These are phyloP conservation scores for Ricordea florida DNA, from an alignment of 92 coral and sea anemone species.

Conservation along the genomic window DNA sequence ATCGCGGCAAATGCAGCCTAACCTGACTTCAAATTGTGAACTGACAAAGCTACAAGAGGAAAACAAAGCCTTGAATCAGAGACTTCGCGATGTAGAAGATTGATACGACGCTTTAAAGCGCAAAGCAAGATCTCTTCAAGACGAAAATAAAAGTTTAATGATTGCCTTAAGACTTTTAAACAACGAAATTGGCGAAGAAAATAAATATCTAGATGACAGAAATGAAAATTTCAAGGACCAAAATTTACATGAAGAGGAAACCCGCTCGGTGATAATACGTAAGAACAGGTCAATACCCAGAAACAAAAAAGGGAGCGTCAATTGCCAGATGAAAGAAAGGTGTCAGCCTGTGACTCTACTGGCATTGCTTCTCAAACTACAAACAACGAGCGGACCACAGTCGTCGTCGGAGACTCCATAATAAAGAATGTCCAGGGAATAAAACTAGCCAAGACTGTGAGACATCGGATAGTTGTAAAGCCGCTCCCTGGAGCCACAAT, in stretches of 20 bases:
- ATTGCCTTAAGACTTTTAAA: not conserved
- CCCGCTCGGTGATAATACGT: not conserved
- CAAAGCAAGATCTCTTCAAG: too few relatives aligned
- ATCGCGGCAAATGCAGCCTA: too few relatives aligned
- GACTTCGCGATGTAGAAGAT: too few relatives aligned
- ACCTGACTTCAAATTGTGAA: too few relatives aligned
- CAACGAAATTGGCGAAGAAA: not conserved
- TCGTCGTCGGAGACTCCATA: constrained; percentile 12
- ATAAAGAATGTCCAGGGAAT: not conserved
- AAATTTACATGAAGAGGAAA: not conserved
- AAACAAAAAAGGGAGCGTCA: not conserved
- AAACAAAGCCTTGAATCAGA: too few relatives aligned
- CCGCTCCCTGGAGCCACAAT: constrained; percentile 24
- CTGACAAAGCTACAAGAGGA: too few relatives aligned
- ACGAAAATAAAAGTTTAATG: too few relatives aligned
- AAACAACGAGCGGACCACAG: constrained; percentile 16
- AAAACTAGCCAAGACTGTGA: not conserved
- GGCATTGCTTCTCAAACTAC: too few relatives aligned
- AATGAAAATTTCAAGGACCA: not conserved
- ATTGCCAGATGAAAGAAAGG: too few relatives aligned
- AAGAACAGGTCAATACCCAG: not conserved
- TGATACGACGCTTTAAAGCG: too few relatives aligned
- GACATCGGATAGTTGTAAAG: constrained; percentile 31
- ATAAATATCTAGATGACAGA: constrained; percentile 1
- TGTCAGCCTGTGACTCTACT: too few relatives aligned